phyloP scores from a whole-genome alignment of 2,113 vertebrate species.

The Lichenostomus cassidix region DNA sequence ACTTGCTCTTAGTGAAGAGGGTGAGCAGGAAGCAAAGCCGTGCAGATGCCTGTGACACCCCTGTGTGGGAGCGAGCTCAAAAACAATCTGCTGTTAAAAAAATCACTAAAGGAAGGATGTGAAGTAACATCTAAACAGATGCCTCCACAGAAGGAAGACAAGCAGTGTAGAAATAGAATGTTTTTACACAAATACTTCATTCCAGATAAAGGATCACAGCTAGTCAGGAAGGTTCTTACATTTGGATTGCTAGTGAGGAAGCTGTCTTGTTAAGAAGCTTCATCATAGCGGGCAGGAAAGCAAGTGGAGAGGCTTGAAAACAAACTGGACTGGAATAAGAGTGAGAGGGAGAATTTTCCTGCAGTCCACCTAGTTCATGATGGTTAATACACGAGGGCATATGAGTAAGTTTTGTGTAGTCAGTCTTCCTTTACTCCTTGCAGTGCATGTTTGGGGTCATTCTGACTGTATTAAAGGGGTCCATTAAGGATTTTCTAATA shows the following conservation, averaged over 20 bases:
- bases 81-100: neutral
- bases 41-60: neutral
- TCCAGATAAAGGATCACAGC: neutral
- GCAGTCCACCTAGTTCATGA: neutral
- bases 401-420: neutral
- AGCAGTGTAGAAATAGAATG: neutral
- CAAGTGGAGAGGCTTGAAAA: neutral
- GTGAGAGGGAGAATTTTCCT: neutral
- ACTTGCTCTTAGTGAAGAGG: neutral
- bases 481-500: neutral
- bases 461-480: neutral
- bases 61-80: neutral
- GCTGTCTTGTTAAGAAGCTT: neutral
- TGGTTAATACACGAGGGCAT: no score
- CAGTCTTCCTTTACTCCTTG: neutral
- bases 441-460: neutral
- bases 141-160: neutral
- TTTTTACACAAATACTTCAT: neutral
- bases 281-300: neutral
- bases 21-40: neutral
- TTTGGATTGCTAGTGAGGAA: neutral
- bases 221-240: neutral
- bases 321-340: neutral
- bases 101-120: neutral
- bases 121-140: neutral